Base-by-base conservation (phyloP, 2,888 invertebrate genomes). In the Phalera bucephala region DNA sequence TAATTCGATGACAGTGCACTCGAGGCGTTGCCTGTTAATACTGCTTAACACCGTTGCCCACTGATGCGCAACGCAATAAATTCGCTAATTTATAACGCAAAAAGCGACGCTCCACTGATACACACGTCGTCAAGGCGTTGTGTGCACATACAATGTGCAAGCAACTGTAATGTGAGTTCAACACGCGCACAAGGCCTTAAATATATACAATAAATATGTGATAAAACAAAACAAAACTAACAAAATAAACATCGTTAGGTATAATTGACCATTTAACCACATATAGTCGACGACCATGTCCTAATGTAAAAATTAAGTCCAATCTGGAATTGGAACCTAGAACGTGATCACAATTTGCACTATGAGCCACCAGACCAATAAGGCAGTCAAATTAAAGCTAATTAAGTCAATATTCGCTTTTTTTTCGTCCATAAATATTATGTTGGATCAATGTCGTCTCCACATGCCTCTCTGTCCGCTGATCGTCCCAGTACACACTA, bases 401-500 rank as follows among this genome's bases (percentile, higher is more conserved):
- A n/a, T n/a, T 9, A n/a, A 5, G 22, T 9, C 7, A 9, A 9
- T 8, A 1, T 22, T 9, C 9, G 4, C 9, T 6, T 19, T 5
- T 23, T 23, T 23, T 23, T 6, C 0, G 11, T 4, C 23, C n/a
- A n/a, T n/a, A n/a, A n/a, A n/a, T n/a, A n/a, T n/a, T n/a, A n/a
- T n/a, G n/a, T n/a, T n/a, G n/a, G n/a, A n/a, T n/a, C 0, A 23
- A 11, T 25, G 8, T 8, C 25, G 12, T 12, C 15, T 22, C 28
- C 20, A 14, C 11, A 7, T 28, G n/a, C 13, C 12, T 15, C 21
- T 14, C 11, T 13, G 9, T 39, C 31, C 23, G 19, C 35, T 19
- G 31, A 33, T 31, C 31, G 33, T 28, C 38, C 42, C 53, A 48
- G 44, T 42, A 39, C 33, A 36, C 41, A 47, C 44, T 53, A 48